These are phyloP conservation scores for Odontomachus brunneus DNA, from an alignment of 1,140 invertebrate genomes.

Conservation along the genomic window DNA sequence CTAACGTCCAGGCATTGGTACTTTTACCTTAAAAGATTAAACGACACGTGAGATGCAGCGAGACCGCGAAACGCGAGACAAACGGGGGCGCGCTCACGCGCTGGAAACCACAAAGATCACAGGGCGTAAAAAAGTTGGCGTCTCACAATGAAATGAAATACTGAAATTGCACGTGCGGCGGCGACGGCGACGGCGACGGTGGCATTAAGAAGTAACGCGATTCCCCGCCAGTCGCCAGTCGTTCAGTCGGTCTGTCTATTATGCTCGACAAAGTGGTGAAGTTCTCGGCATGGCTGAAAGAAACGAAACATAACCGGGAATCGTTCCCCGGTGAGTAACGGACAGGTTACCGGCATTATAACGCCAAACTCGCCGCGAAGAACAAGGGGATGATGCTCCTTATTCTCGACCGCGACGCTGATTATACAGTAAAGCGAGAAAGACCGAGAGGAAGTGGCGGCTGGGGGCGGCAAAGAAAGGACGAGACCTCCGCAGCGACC, in stretches of 20 bases:
- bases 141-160: no score
- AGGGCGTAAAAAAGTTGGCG: conserved; percentile 27
- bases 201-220: conserved; percentile 10
- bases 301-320: neutral
- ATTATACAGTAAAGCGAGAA: conserved; percentile 38
- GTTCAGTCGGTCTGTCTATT: neutral
- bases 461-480: neutral
- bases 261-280: conserved; percentile 35
- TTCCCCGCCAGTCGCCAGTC: neutral
- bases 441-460: neutral
- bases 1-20: no score
- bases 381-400: neutral
- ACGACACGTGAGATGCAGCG: no score
- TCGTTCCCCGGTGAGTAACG: conserved; percentile 6
- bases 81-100: neutral
- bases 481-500: conserved; percentile 16
- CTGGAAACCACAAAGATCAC: neutral
- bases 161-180: no score
- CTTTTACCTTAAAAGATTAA: no score
- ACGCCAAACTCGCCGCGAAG: neutral
- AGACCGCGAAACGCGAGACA: no score
- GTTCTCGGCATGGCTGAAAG: conserved; percentile 3
- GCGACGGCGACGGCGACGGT: neutral
- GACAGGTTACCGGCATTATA: conserved; percentile 2
- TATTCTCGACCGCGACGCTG: conserved; percentile 16